Evolutionary conservation across 2,797 vertebrate species (phyloP).

Genomic region (Megaceryle alcyon): DNA sequence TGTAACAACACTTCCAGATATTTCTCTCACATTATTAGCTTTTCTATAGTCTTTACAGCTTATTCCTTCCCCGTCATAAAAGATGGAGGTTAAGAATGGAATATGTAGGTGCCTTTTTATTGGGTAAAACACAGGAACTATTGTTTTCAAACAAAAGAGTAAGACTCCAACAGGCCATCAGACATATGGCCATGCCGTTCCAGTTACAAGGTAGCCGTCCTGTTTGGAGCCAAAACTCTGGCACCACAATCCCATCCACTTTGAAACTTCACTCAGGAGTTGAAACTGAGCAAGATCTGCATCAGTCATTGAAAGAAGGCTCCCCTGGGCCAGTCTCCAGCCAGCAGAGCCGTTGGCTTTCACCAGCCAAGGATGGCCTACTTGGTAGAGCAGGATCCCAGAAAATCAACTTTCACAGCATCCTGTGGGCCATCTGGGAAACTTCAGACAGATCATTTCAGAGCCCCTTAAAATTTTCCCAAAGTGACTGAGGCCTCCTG

Average conservation of each 20-base stretch:
- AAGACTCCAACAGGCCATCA: not conserved
- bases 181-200: accelerated
- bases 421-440: not conserved
- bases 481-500: accelerated
- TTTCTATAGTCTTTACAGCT: not conserved
- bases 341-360: not conserved
- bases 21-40: not conserved
- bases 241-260: not conserved
- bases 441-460: not conserved
- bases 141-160: not conserved
- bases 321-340: not conserved
- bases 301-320: not conserved
- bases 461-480: not conserved
- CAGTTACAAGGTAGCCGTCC: not conserved
- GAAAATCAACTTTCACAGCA: not conserved
- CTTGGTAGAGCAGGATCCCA: not conserved
- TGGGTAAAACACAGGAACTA: not conserved
- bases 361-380: not conserved
- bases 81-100: not conserved
- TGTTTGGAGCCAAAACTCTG: not conserved
- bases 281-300: not conserved
- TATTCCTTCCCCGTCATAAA: not conserved
- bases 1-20: not conserved
- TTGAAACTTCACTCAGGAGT: not conserved
- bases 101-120: not conserved